Evolutionary conservation across 2,888 invertebrate species (phyloP), one percentile per base, ranked within the genome.

Genomic region (Metacarcinus magister): DNA sequence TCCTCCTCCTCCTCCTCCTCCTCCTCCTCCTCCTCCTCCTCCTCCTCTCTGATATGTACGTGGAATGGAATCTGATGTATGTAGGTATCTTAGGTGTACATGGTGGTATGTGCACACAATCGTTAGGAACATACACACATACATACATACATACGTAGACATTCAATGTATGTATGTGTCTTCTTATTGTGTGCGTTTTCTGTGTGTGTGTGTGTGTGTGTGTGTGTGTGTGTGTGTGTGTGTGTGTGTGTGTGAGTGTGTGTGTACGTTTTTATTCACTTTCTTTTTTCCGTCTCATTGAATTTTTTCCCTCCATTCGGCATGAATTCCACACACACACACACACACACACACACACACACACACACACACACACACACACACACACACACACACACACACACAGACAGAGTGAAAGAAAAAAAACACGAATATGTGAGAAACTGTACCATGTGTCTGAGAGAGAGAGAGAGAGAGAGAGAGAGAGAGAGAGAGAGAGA

Each of bases 401-500:
- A 90, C 19, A 28, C 39, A 39, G 16, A 90, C 16, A 90, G 43
- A 39, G 43, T 7, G 90, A 90, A 8, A 39, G 43, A 90, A 19
- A 39, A 43, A 90, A 19, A 39, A 28, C 5, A 19, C 5, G 10
- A 89, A 89, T 5, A 39, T 89, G 39, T 5, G 32, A 39, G 32
- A 32, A 89, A 39, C 13, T 16, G 91, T n/a, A 23, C 23, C 2
- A 43, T 19, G 91, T 44, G 23, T 5, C 44, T 13, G 44, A 43
- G 46, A 91, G 46, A 46, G 43, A 28, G 91, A 91, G 91, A 46
- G 46, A 44, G 44, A 28, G 91, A 44, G 91, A 46, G 91, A 44
- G 91, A 28, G 91, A 91, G 91, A 44, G 91, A 43, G 28, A 91
- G 91, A 91, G 46, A 46, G 91, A 91, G 28, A 43, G 91, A 46